Evolutionary conservation across 2,113 vertebrate genomes (phyloP).

Genomic region (Lates calcarifer): DNA sequence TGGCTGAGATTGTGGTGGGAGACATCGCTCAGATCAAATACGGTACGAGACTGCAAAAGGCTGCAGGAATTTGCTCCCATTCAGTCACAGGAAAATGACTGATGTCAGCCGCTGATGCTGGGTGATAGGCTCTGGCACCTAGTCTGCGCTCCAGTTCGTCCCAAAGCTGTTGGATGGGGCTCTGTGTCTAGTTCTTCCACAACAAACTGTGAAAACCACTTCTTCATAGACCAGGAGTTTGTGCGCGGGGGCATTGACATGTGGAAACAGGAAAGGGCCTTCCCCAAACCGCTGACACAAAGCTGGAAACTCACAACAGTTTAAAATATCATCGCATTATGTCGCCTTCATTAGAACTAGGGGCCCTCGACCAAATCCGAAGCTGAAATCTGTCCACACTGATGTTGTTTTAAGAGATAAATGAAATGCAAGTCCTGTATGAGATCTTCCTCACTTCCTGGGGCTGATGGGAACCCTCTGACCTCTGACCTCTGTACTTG

Average conservation of each 20-base stretch:
- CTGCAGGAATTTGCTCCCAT: too few relatives aligned
- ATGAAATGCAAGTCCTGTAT: not conserved
- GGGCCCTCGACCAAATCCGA: too few relatives aligned
- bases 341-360: too few relatives aligned
- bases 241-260: too few relatives aligned
- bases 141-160: too few relatives aligned
- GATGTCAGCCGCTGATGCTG: too few relatives aligned
- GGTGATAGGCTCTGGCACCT: too few relatives aligned
- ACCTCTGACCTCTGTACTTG: conserved; percentile 26
- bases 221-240: not conserved
- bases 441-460: not conserved
- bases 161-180: too few relatives aligned
- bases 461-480: not conserved
- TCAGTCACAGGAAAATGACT: too few relatives aligned
- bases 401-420: not conserved
- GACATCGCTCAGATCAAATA: conserved; percentile 99
- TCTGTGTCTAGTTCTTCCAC: too few relatives aligned
- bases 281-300: not conserved
- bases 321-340: not conserved
- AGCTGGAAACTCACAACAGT: not conserved
- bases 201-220: not conserved
- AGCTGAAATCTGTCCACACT: too few relatives aligned
- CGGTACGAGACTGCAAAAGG: conserved; percentile 85
- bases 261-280: too few relatives aligned
- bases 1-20: conserved; percentile 94